Evolutionary conservation across 2,888 invertebrate species (phyloP).

Genomic region (Drosophila parthenogenetica): DNA sequence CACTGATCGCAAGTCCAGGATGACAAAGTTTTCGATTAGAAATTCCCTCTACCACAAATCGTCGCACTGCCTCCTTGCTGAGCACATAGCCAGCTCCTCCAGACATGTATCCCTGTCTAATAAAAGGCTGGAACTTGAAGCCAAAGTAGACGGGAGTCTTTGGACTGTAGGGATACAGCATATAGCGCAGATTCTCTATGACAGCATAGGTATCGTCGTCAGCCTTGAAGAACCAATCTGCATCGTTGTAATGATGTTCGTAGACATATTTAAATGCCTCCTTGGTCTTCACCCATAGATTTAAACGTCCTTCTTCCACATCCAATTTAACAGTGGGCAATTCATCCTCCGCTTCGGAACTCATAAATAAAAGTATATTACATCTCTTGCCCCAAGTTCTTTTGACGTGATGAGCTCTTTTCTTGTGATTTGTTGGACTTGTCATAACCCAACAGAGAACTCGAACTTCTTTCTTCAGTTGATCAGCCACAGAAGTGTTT

Average conservation of each 20-base stretch:
- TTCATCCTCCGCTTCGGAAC: conserved; percentile 89
- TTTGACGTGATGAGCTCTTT: conserved; percentile 96
- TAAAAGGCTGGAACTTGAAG: conserved; percentile 93
- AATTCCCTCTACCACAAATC: conserved; percentile 91
- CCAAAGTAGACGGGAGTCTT: conserved; percentile 94
- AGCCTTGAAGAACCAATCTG: conserved; percentile 99
- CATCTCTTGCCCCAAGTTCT: conserved; percentile 95
- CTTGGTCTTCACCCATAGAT: conserved; percentile 98
- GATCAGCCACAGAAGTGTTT: conserved; percentile 88
- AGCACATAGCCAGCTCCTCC: conserved; percentile 98
- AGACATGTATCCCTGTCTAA: conserved; percentile 93
- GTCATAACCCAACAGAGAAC: conserved; percentile 99
- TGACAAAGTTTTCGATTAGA: conserved; percentile 87
- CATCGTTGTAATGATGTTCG: conserved; percentile 92
- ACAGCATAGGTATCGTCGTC: conserved; percentile 99
- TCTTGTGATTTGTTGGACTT: conserved; percentile 93
- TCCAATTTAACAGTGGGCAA: conserved; percentile 93
- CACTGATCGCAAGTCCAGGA: conserved; percentile 85
- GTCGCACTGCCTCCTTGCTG: conserved; percentile 92
- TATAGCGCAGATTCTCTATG: conserved; percentile 96
- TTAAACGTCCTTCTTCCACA: conserved; percentile 94
- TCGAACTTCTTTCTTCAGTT: conserved; percentile 90
- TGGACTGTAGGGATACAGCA: conserved; percentile 91
- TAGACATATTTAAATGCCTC: conserved; percentile 96
- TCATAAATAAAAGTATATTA: conserved; percentile 95